Evolutionary conservation across 2,113 vertebrate species (phyloP).

Genomic region (Callionymus lyra): DNA sequence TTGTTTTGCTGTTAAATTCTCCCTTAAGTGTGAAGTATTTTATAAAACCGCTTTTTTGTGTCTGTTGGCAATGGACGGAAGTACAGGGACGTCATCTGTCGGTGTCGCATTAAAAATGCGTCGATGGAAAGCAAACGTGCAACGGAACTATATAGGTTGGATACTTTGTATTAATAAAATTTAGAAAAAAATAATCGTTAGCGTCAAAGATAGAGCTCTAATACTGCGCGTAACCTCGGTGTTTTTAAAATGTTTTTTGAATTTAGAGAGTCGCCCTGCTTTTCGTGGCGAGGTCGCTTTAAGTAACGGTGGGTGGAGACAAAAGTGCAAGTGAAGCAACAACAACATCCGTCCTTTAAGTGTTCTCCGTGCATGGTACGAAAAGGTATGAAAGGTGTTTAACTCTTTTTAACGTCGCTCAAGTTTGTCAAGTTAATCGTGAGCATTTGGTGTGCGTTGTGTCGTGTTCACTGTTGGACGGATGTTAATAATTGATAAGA

Average conservation of each 20-base stretch:
- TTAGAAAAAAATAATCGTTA: neutral
- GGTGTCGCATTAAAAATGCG: conserved; percentile 35
- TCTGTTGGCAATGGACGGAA: too few relatives aligned
- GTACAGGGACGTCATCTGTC: neutral
- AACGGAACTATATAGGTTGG: rapidly evolving
- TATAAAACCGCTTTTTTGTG: too few relatives aligned
- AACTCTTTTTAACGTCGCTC: too few relatives aligned
- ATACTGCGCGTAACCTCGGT: too few relatives aligned
- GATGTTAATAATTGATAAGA: too few relatives aligned
- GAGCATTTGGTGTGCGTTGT: neutral
- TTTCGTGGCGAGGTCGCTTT: conserved; percentile 51
- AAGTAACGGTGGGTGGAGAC: conserved; percentile 60
- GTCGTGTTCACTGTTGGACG: too few relatives aligned
- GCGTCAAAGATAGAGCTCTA: too few relatives aligned
- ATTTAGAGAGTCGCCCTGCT: too few relatives aligned
- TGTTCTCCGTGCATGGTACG: neutral
- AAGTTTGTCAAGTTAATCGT: too few relatives aligned
- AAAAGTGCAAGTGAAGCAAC: conserved; percentile 44
- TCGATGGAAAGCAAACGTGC: conserved; percentile 13
- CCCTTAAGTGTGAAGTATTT: too few relatives aligned
- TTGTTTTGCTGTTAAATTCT: too few relatives aligned
- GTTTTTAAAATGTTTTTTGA: too few relatives aligned
- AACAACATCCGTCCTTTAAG: conserved; percentile 14
- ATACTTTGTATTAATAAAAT: neutral
- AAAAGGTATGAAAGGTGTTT: conserved; percentile 21